These are phyloP conservation scores for Drosophila nikananu DNA, from an alignment of 1,140 invertebrate species.

Conservation along the genomic window DNA sequence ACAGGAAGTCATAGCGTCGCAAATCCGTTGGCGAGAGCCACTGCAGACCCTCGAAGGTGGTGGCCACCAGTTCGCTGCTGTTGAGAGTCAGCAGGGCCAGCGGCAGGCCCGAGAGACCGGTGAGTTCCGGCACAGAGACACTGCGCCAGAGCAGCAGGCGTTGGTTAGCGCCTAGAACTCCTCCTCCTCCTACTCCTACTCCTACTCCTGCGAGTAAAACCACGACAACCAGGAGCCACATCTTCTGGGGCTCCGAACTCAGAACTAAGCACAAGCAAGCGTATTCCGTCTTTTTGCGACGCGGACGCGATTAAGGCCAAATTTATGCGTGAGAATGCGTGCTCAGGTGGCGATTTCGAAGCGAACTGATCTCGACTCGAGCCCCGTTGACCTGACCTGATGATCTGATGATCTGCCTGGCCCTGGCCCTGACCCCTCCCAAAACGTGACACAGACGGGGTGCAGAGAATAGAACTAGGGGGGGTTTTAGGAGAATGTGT, in stretches of 20 bases:
- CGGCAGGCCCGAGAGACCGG: slow-evolving; percentile 34
- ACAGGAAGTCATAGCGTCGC: slow-evolving; percentile 70
- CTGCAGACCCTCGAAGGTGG: slow-evolving; percentile 75
- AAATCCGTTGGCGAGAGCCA: slow-evolving; percentile 74
- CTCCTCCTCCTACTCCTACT: neutral
- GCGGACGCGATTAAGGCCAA: slow-evolving; percentile 58
- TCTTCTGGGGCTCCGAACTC: slow-evolving; percentile 10
- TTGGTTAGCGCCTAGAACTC: neutral
- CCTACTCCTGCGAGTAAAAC: neutral
- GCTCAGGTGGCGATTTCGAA: slow-evolving; percentile 24
- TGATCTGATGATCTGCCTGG: neutral
- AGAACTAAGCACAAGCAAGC: neutral
- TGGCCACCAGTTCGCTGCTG: slow-evolving; percentile 67
- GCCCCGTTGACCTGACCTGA: slow-evolving; percentile 12
- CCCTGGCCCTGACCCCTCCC: slow-evolving; percentile 30
- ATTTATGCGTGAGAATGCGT: slow-evolving; percentile 66
- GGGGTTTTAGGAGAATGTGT: neutral
- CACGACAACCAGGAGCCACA: slow-evolving; percentile 19
- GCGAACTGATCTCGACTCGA: slow-evolving; percentile 5
- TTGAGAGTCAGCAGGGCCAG: slow-evolving; percentile 56
- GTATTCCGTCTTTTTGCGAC: neutral
- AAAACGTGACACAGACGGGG: slow-evolving; percentile 8
- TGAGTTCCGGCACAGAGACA: slow-evolving; percentile 50
- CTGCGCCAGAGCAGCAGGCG: slow-evolving; percentile 63
- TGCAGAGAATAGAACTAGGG: neutral